Base-by-base conservation (phyloP, 2,113 vertebrate species). In the Accipiter cooperii region DNA sequence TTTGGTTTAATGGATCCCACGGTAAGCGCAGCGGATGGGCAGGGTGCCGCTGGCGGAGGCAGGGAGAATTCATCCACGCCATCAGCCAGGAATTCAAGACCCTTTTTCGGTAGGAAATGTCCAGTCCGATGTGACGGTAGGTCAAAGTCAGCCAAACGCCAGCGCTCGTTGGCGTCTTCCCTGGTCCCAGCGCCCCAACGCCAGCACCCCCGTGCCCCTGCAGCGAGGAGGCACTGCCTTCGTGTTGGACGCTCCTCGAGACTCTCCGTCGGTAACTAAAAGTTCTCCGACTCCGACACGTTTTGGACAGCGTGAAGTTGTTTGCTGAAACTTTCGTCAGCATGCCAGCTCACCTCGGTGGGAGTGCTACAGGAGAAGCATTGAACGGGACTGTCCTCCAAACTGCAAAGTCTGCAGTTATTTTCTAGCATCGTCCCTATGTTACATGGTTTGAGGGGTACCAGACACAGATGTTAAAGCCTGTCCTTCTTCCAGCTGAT, bases 201-300 rank as follows among this genome's bases (percentile, higher is more conserved):
- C 47, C 64, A 8, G 4, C 68, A 7, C 44, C 28, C 36, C 24
- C 6, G 1, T 8, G 12, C 4, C 12, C 22, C 25, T 5, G 10
- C 20, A n/a, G 20, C 5, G 8, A 22, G 42, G 16, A 51, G 44
- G 38, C 15, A 1, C 52, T 25, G 29, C 74, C 49, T 36, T 40
- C 42, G 3, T 0, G 0, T 9, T 8, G 42, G 55, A 4, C 9
- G 3, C 17, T 2, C 49, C 34, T 17, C 13, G 20, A 4, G 36
- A 2, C 12, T 34, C 4, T 5, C 7, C 13, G 5, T 17, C 8
- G 66, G 63, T 13, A 17, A 6, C 33, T 17, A 47, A 2, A 46
- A 40, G 10, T 13, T 57, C 57, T 38, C n/a, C 1, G 9, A 29
- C 49, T 17, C 38, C 25, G 31, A 5, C 51, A 2, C 1, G 0